Evolutionary conservation across 2,888 invertebrate genomes (phyloP).

Genomic region (Anthophora plumipes): DNA sequence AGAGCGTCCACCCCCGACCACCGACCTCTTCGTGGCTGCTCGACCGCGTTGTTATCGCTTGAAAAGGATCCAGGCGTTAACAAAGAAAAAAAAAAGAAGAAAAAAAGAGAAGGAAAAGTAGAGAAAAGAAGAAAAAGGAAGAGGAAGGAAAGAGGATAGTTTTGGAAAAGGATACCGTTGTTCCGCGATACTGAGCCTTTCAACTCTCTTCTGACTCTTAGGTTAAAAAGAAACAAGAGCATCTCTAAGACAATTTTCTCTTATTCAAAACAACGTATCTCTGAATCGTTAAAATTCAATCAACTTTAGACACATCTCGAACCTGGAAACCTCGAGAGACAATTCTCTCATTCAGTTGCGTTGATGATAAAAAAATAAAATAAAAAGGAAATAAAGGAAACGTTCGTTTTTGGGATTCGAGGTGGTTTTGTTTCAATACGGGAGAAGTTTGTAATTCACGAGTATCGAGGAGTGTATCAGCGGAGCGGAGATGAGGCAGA

Average conservation of each 20-base stretch:
- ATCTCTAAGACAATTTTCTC: neutral
- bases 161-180: conserved; percentile 48
- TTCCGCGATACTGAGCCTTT: neutral
- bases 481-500: conserved; percentile 8
- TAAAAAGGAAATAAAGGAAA: too few relatives aligned
- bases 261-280: too few relatives aligned
- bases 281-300: too few relatives aligned
- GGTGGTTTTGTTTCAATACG: neutral
- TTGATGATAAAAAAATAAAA: neutral
- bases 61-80: conserved; percentile 67
- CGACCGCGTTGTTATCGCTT: conserved; percentile 72
- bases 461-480: neutral
- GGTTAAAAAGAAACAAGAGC: neutral
- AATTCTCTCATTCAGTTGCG: neutral
- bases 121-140: neutral
- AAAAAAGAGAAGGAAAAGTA: neutral
- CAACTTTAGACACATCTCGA: too few relatives aligned
- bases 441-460: conserved; percentile 4
- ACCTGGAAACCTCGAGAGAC: too few relatives aligned
- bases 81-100: conserved; percentile 39
- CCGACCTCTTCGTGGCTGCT: conserved; percentile 66
- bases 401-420: too few relatives aligned
- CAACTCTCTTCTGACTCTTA: neutral
- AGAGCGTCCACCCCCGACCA: conserved; percentile 64
- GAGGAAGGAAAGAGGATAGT: conserved; percentile 14